These are phyloP conservation scores for Acanthacorydalis orientalis DNA, from an alignment of 2,888 invertebrate genomes.

Conservation along the genomic window DNA sequence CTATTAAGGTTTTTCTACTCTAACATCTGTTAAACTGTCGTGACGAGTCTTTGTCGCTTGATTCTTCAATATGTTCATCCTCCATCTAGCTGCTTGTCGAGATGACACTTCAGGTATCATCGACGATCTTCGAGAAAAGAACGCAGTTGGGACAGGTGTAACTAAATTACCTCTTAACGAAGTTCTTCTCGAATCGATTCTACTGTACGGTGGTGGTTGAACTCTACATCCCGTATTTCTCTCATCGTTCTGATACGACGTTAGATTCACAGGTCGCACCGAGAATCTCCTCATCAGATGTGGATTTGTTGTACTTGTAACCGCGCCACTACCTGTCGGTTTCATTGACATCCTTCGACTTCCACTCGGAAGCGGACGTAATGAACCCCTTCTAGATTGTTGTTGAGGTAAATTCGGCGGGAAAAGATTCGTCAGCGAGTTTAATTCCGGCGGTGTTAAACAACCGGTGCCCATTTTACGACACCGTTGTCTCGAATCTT, in stretches of 20 bases:
- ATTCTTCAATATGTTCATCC: slow-evolving; percentile 8
- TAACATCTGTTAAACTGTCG: slow-evolving; percentile 31
- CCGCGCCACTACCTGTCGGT: slow-evolving; percentile 12
- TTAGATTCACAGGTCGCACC: slow-evolving; percentile 19
- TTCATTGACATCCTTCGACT: slow-evolving; percentile 11
- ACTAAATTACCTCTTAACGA: slow-evolving; percentile 28
- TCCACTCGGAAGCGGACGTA: slow-evolving; percentile 16
- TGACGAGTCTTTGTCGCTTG: slow-evolving; percentile 17
- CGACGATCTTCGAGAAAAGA: slow-evolving; percentile 17
- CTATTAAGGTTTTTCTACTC: slow-evolving; percentile 24
- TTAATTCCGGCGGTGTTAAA: slow-evolving; percentile 29
- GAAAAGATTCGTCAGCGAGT: slow-evolving; percentile 30
- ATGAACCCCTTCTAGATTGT: slow-evolving; percentile 20
- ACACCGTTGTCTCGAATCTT: slow-evolving; percentile 20
- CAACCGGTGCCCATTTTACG: slow-evolving; percentile 37
- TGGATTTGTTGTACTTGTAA: neutral
- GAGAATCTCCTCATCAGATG: slow-evolving; percentile 6
- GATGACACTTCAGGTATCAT: slow-evolving; percentile 10
- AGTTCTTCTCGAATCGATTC: slow-evolving; percentile 20
- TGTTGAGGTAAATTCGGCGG: slow-evolving; percentile 16
- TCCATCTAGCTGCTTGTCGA: slow-evolving; percentile 12
- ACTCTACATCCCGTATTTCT: slow-evolving; percentile 14
- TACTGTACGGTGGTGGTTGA: neutral
- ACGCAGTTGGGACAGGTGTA: slow-evolving; percentile 25
- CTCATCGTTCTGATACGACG: slow-evolving; percentile 31